Evolutionary conservation across 2,113 vertebrate genomes (phyloP), one percentile per base, ranked within the genome.

Genomic region (Oncorhynchus mykiss): DNA sequence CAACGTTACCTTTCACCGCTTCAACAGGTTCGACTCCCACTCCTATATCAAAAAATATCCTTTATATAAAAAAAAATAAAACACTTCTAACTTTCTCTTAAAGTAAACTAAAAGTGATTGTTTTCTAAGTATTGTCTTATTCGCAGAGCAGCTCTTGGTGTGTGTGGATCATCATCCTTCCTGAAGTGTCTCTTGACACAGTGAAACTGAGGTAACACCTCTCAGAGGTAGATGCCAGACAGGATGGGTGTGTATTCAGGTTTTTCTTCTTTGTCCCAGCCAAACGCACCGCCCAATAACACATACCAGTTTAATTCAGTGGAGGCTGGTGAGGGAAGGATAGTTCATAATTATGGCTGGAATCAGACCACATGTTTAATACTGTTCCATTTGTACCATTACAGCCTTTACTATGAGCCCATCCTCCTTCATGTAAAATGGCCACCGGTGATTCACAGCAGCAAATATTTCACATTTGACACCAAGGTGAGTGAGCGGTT

Each of bases 241-340:
- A 13, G 51, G 16, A 54, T 13, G 78, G 78, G 85, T 49, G 82
- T 81, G 85, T 13, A 49, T 72, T 77, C 85, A 79, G 71, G 82
- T 84, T 84, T 81, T 77, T 82, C 82, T 67, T 72, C 80, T 54
- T 39, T 51, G 74, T 65, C 68, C 22, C n/a, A 54, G 51, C 22
- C 3, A 5, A 68, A 31, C 5, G 8, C 16, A 2, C 27, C 8
- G 0, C 12, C 66, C 3, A 31, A 20, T 20, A 68, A 68, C 5
- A 39, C 31, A 6, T 12, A 14, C 25, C 31, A 2, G 65, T 24
- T n/a, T 62, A 11, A n/a, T 7, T 62, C 59, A 2, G 59, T 22
- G 1, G 6, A 2, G n/a, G 59, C 16, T 8, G 59, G 59, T 1
- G 59, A 62, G 59, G 18, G 59, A 54, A 18, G 16, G 3, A 54